Conservation (phyloP, 2,888 invertebrate species). For the Tetragnatha montana region DNA sequence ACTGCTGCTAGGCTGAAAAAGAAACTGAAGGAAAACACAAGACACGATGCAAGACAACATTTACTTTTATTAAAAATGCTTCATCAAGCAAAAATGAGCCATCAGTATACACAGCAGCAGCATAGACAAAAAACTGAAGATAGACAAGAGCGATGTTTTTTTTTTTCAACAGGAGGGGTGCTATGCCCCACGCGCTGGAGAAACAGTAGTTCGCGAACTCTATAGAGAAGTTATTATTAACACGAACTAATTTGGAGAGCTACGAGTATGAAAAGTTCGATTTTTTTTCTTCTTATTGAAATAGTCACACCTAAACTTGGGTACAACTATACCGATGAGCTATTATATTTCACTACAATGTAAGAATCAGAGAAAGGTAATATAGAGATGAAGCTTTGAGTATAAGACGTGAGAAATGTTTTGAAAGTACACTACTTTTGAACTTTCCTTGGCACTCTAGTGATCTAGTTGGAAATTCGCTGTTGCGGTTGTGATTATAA, state of each 20-base stretch:
- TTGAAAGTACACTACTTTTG: background rate
- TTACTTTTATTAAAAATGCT: constrained; percentile 64
- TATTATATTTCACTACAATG: background rate
- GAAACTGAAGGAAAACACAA: no score
- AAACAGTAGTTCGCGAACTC: constrained; percentile 30
- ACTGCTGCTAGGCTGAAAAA: no score
- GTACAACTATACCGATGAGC: background rate
- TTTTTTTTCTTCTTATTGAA: background rate
- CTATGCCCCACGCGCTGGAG: background rate
- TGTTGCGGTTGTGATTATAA: no score
- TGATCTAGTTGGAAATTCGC: no score
- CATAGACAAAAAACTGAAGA: constrained; percentile 37
- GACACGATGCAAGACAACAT: constrained; percentile 31
- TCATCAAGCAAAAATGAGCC: constrained; percentile 59
- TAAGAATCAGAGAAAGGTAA: background rate
- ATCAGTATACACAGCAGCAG: constrained; percentile 35
- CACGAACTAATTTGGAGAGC: background rate
- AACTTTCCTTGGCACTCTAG: background rate
- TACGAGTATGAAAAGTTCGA: background rate
- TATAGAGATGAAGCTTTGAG: background rate
- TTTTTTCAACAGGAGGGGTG: constrained; percentile 11
- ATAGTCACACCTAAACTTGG: background rate
- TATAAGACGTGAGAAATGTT: background rate
- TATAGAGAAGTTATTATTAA: background rate
- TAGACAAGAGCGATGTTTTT: background rate